Conservation (phyloP, 2,797 vertebrate genomes). For the Acomys russatus region DNA sequence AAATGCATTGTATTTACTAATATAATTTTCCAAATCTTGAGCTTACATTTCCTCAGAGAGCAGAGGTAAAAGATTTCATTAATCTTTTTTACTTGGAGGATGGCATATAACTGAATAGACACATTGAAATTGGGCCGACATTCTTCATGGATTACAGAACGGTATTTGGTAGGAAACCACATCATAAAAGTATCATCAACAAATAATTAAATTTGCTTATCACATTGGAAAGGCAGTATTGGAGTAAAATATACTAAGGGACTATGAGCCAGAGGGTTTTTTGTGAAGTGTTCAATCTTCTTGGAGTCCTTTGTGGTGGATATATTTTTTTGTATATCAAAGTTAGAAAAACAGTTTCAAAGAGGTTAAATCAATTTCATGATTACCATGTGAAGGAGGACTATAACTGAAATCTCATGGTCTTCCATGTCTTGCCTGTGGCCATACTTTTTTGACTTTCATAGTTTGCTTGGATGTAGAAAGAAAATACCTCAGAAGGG, state of each 20-base stretch:
- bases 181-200: constrained; percentile 31
- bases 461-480: background rate
- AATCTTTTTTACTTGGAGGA: background rate
- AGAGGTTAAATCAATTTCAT: background rate
- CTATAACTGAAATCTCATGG: background rate
- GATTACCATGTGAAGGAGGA: background rate
- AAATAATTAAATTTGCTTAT: constrained; percentile 69
- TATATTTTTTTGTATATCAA: background rate
- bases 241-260: constrained; percentile 6
- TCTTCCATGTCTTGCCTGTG: background rate
- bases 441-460: background rate
- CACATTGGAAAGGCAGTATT: background rate
- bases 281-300: constrained; percentile 28
- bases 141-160: constrained; percentile 42
- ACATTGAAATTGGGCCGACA: constrained; percentile 10
- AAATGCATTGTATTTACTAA: constrained; percentile 48
- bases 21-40: constrained; percentile 31
- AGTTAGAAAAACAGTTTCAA: background rate
- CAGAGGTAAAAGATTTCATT: constrained; percentile 49
- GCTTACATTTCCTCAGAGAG: background rate
- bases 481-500: background rate
- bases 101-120: background rate
- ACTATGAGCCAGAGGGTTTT: background rate
- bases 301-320: background rate
- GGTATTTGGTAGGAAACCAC: constrained; percentile 51